phyloP scores from a whole-genome alignment of 2,797 vertebrate genomes.

The Micromesistius poutassou region DNA sequence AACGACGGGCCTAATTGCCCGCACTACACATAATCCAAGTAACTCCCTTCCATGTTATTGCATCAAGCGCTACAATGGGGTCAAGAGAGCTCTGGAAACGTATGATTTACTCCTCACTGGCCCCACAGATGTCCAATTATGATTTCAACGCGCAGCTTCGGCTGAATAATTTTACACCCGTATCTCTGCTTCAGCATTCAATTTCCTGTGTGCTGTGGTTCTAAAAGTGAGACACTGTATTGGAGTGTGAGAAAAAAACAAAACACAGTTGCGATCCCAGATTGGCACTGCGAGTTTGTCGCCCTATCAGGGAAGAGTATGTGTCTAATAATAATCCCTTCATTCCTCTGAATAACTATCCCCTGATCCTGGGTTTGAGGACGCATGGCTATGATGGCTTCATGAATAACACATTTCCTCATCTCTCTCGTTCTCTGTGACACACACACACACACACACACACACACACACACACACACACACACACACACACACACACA shows the following conservation, averaged over 20 bases:
- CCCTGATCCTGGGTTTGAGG: constrained; percentile 53
- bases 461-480: no score
- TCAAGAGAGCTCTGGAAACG: constrained; percentile 38
- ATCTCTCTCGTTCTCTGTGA: constrained; percentile 34
- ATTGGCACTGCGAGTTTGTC: constrained; percentile 46
- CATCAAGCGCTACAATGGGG: constrained; percentile 29
- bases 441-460: neutral
- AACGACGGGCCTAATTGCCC: neutral
- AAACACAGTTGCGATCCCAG: constrained; percentile 28
- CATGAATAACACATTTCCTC: constrained; percentile 73
- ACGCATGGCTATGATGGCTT: constrained; percentile 54
- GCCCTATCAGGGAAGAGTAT: constrained; percentile 52
- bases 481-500: no score
- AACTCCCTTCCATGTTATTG: constrained; percentile 36
- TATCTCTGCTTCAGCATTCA: neutral
- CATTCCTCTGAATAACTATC: constrained; percentile 52
- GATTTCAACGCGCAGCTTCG: constrained; percentile 6
- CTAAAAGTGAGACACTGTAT: constrained; percentile 24
- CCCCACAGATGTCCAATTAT: constrained; percentile 2
- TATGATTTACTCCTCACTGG: constrained; percentile 13
- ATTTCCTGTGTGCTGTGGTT: constrained; percentile 23
- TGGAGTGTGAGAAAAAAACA: constrained; percentile 38
- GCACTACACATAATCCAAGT: neutral
- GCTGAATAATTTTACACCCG: constrained; percentile 12
- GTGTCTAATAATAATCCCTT: constrained; percentile 64